Evolutionary conservation across 2,113 vertebrate species (phyloP).

Genomic region (cattle (Bos taurus)): ARS-UCD2.0 NC_037345.1:5369501-5370000

Average conservation of each 20-base stretch:
- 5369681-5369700: background rate
- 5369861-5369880: background rate
- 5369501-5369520: slow-evolving; percentile 19
- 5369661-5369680: background rate
- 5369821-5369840: background rate
- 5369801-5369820: background rate
- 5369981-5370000: background rate
- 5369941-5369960: background rate
- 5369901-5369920: background rate
- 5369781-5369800: background rate
- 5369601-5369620: background rate
- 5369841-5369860: background rate
- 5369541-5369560: background rate
- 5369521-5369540: background rate
- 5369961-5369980: background rate
- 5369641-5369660: background rate
- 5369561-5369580: background rate
- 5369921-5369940: background rate
- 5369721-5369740: background rate
- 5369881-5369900: background rate
- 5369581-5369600: background rate
- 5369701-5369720: background rate
- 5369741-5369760: background rate
- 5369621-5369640: background rate
- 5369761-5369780: background rate